A percentile compares a stretch with the other conserved stretches of the same genome.
These are phyloP conservation scores for Varanus komodoensis DNA, from an alignment of 2,113 vertebrate genomes.

Conservation along the genomic window DNA sequence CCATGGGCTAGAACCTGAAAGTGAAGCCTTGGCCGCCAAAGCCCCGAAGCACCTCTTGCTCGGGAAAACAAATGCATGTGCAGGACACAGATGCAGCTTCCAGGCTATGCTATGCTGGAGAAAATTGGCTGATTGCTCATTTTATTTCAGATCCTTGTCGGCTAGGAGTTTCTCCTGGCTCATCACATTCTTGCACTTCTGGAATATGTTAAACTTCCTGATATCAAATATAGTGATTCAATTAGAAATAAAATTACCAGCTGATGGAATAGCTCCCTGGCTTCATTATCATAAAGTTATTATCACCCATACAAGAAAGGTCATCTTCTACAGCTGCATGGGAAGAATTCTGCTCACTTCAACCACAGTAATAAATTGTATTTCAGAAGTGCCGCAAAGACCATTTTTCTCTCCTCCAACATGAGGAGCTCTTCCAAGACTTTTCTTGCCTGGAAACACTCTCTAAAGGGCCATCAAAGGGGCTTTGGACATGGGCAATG, in stretches of 20 bases:
- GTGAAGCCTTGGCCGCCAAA: too few species aligned
- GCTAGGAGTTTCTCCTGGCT: background rate
- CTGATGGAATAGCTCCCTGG: constrained; percentile 3
- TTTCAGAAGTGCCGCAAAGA: constrained; percentile 20
- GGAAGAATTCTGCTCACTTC: constrained; percentile 26
- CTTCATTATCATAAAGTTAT: constrained; percentile 43
- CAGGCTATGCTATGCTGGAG: background rate
- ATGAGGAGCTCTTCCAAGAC: constrained; percentile 18
- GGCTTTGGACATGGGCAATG: background rate
- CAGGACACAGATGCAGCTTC: background rate
- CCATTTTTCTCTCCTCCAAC: constrained; percentile 12
- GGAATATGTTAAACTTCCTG: constrained; percentile 15
- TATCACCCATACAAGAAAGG: constrained; percentile 30
- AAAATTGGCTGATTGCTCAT: background rate
- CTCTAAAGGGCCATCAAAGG: constrained; percentile 4
- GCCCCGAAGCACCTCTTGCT: background rate
- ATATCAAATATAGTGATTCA: constrained; percentile 39
- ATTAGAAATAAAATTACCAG: constrained; percentile 45
- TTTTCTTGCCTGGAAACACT: constrained; percentile 10
- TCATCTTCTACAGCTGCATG: constrained; percentile 24
- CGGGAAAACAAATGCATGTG: background rate
- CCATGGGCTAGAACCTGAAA: too few species aligned
- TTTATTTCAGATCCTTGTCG: background rate
- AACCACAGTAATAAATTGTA: constrained; percentile 16
- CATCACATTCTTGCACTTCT: constrained; percentile 17